These are phyloP conservation scores for Caiman crocodilus DNA, from an alignment of 2,797 vertebrate genomes.

Conservation along the genomic window DNA sequence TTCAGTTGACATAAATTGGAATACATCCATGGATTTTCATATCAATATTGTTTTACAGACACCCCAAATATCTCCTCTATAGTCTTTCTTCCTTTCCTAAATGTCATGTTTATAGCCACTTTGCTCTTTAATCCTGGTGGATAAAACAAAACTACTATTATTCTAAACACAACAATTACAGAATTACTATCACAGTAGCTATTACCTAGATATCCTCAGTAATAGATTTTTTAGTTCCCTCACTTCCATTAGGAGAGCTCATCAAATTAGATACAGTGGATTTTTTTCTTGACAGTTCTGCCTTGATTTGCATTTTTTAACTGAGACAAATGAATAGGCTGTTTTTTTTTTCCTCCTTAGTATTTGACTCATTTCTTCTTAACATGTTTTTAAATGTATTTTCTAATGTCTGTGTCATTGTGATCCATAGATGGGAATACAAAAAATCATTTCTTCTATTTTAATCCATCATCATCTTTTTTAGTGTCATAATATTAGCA, in stretches of 20 bases:
- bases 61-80: background rate
- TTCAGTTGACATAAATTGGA: background rate
- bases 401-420: background rate
- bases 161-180: background rate
- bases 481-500: background rate
- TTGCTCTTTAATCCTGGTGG: background rate
- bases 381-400: background rate
- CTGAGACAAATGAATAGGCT: background rate
- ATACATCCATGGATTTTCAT: background rate
- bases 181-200: background rate
- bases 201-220: background rate
- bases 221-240: background rate
- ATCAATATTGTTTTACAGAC: background rate
- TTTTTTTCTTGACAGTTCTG: background rate
- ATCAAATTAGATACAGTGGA: background rate
- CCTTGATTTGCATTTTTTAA: background rate
- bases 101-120: background rate
- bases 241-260: background rate
- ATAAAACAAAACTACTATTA: background rate
- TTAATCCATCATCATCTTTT: background rate
- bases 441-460: background rate
- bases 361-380: background rate
- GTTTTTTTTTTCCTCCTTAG: background rate
- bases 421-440: background rate
- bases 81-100: background rate